Conservation (phyloP, 2,113 vertebrate species). For the Hystrix brachyura region DNA sequence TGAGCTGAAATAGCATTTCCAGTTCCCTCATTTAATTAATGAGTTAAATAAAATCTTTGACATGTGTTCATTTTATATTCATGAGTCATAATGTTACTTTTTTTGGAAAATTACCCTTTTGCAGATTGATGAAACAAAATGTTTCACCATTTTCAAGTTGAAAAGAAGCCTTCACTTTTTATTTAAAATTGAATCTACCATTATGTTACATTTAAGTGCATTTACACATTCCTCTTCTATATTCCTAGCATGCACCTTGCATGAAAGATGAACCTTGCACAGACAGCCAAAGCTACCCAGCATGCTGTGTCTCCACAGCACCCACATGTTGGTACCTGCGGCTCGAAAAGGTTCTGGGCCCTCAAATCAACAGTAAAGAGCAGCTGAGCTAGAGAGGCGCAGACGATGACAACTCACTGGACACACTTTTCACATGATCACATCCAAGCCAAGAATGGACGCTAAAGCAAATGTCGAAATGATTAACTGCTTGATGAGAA, state of each 20-base stretch:
- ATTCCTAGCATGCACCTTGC: conserved; percentile 2
- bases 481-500: not conserved
- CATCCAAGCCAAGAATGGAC: conserved; percentile 1
- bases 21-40: conserved; percentile 48
- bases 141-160: conserved; percentile 43
- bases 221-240: conserved; percentile 23
- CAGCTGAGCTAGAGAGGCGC: not conserved
- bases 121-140: conserved; percentile 65
- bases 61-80: conserved; percentile 66
- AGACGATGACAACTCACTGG: not conserved
- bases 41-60: conserved; percentile 67
- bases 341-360: not conserved
- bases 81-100: conserved; percentile 50
- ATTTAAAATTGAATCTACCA: conserved; percentile 59
- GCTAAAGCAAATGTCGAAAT: conserved; percentile 31
- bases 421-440: conserved; percentile 21
- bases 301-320: not conserved
- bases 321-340: not conserved
- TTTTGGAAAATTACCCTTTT: not conserved
- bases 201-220: conserved; percentile 60
- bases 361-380: not conserved
- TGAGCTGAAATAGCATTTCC: not conserved
- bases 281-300: conserved; percentile 2
- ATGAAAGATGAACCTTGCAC: conserved; percentile 8
- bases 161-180: conserved; percentile 60